phyloP scores from a whole-genome alignment of 2,888 invertebrate genomes.

The Taenaris catops region DNA sequence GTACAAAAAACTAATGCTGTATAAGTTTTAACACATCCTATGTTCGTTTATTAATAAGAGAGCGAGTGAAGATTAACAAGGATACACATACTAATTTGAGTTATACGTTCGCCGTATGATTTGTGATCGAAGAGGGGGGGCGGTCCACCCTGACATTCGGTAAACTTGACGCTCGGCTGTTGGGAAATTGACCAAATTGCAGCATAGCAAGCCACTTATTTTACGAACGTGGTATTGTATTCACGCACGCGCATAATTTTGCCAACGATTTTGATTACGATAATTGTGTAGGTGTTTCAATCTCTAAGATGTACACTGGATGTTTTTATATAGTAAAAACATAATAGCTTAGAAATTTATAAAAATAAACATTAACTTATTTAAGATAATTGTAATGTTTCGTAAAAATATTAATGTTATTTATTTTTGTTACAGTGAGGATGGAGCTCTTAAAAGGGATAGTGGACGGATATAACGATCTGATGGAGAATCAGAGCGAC shows the following conservation, averaged over 20 bases:
- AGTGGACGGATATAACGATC: slow-evolving; percentile 84
- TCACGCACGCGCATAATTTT: slow-evolving; percentile 11
- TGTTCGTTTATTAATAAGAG: slow-evolving; percentile 8
- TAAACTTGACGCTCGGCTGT: slow-evolving; percentile 36
- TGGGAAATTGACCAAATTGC: slow-evolving; percentile 30
- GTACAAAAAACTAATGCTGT: too few species aligned
- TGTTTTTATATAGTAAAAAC: background rate
- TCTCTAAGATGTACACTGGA: background rate
- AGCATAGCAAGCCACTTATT: slow-evolving; percentile 16
- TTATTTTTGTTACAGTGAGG: slow-evolving; percentile 58
- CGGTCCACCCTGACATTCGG: slow-evolving; percentile 60
- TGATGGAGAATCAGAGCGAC: slow-evolving; percentile 93
- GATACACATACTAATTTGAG: slow-evolving; percentile 16
- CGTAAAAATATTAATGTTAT: too few species aligned
- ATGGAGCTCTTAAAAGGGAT: slow-evolving; percentile 82
- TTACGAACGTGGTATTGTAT: slow-evolving; percentile 16
- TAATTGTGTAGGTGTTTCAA: slow-evolving; percentile 2
- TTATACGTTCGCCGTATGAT: slow-evolving; percentile 24
- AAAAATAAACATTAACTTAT: too few species aligned
- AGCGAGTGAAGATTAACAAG: slow-evolving; percentile 13
- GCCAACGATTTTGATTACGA: background rate
- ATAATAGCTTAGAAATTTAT: too few species aligned
- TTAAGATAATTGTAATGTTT: too few species aligned
- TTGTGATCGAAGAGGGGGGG: slow-evolving; percentile 26
- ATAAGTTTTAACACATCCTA: too few species aligned